Base-by-base conservation (phyloP, 2,888 invertebrate genomes). In the Phrixothrix hirtus region DNA sequence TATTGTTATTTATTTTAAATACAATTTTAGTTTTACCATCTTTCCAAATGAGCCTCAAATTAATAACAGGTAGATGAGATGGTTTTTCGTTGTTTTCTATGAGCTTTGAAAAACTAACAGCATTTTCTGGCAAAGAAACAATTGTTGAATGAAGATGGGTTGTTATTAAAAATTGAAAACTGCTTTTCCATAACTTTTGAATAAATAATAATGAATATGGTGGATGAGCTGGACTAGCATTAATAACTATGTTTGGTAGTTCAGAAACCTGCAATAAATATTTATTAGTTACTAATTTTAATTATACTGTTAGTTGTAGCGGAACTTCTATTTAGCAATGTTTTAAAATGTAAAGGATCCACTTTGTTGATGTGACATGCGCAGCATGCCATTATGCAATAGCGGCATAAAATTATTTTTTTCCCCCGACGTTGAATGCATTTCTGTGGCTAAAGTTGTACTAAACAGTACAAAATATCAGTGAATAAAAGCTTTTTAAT, bases 21-120 rank as follows among this genome's bases (percentile, higher is more conserved):
- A n/a, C n/a, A n/a, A n/a, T n/a, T n/a, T n/a, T n/a, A 26, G n/a
- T 2, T 77, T 79, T 79, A 89, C 89, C 84, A 75, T 83, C 78
- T 79, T 88, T 90, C 84, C 89, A 91, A 68, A 92, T 87, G 67
- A 91, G 75, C 61, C 83, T 81, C 16, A 90, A 59, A 47, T 83
- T 81, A 14, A 86, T 65, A 64, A 73, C 71, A 29, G 77, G 78
- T 67, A 60, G 68, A 55, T 79, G 73, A 39, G 68, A 55, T 11
- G 63, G 58, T 15, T 62, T 29, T 41, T 62, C 59, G 42, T 57
- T 61, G 27, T 48, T 61, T 39, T 60, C 54, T 50, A 73, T 48
- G 41, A 61, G 67, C 5, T 70, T 62, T 44, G 76, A 70, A 45
- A 81, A 77, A 39, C 70, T 66, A 9, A 66, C 64, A 2, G 79